phyloP scores from a whole-genome alignment of 2,888 invertebrate species.

The Heliconius charithonia region DNA sequence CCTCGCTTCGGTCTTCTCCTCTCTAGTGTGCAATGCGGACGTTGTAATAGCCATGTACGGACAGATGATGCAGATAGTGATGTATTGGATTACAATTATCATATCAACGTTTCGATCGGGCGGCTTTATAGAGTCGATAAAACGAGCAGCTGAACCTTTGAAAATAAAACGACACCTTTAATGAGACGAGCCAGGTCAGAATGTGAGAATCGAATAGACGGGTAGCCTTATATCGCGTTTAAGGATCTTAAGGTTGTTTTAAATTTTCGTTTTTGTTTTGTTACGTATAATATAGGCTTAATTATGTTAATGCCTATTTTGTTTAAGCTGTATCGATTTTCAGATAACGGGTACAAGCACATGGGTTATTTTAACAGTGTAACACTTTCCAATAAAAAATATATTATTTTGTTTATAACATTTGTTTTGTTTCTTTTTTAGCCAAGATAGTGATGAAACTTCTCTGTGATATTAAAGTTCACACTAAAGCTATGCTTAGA shows the following conservation, averaged over 20 bases:
- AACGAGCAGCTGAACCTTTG: slow-evolving; percentile 68
- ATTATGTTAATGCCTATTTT: slow-evolving; percentile 39
- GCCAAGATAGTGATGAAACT: too few species aligned
- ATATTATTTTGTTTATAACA: background rate
- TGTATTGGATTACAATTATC: slow-evolving; percentile 78
- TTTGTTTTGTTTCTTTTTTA: too few species aligned
- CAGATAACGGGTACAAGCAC: background rate
- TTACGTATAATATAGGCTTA: slow-evolving; percentile 36
- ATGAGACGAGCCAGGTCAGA: slow-evolving; percentile 67
- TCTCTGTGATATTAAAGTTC: background rate
- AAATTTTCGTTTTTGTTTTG: slow-evolving; percentile 49
- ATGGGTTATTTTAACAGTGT: background rate
- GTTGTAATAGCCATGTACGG: slow-evolving; percentile 56
- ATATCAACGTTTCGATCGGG: slow-evolving; percentile 72
- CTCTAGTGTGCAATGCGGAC: slow-evolving; percentile 42
- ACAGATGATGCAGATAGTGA: slow-evolving; percentile 64
- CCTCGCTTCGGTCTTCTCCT: slow-evolving; percentile 47
- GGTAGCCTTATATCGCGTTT: slow-evolving; percentile 61
- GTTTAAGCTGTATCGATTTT: slow-evolving; percentile 16
- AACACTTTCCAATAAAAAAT: background rate
- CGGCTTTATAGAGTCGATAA: slow-evolving; percentile 72
- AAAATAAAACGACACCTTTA: slow-evolving; percentile 75
- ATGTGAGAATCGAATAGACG: slow-evolving; percentile 65
- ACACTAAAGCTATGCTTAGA: background rate
- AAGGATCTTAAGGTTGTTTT: slow-evolving; percentile 64